Conservation (phyloP, 2,797 vertebrate species). For the Tragopan temminckii region DNA sequence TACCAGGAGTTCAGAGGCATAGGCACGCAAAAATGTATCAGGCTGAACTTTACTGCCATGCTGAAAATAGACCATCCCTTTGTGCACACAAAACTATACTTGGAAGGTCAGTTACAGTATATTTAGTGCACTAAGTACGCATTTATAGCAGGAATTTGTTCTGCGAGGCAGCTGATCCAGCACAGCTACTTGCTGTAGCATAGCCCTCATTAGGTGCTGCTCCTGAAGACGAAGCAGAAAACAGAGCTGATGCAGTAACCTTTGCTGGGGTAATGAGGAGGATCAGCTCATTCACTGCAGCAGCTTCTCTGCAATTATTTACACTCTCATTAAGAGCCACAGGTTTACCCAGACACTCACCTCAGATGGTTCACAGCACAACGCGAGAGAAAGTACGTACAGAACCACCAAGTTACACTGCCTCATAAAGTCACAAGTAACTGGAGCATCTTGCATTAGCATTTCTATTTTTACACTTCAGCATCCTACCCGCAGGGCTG, state of each 20-base stretch:
- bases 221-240: background rate
- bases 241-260: background rate
- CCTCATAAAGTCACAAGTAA: background rate
- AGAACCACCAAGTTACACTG: background rate
- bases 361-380: background rate
- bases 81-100: background rate
- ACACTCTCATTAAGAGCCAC: background rate
- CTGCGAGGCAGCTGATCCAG: slow-evolving; percentile 8
- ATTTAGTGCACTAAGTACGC: background rate
- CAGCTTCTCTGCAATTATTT: background rate
- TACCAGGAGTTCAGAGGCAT: background rate
- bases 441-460: background rate
- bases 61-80: slow-evolving; percentile 3
- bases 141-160: background rate
- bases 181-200: background rate
- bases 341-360: background rate
- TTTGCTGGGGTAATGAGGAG: background rate
- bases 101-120: background rate
- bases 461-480: background rate
- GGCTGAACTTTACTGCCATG: background rate
- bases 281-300: background rate
- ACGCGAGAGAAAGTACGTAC: background rate
- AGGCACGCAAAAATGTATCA: background rate
- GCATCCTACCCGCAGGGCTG: background rate
- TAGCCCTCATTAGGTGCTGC: background rate